These are phyloP conservation scores for Dicerorhinus sumatrensis DNA, from an alignment of 2,113 vertebrate genomes.

Conservation along the genomic window DNA sequence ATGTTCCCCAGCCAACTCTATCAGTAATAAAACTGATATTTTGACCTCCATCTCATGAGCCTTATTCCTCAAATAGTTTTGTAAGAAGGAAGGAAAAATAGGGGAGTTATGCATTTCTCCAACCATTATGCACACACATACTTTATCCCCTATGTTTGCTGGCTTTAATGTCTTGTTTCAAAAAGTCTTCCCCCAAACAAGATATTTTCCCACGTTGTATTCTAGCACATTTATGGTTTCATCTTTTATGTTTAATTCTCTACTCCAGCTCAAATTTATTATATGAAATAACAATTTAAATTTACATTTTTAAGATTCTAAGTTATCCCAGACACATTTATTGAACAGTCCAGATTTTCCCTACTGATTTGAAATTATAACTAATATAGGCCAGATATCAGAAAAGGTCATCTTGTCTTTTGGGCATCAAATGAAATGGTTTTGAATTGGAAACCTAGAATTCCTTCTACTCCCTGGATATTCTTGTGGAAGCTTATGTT, in stretches of 20 bases:
- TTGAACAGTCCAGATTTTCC: not conserved
- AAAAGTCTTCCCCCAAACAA: not conserved
- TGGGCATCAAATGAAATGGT: not conserved
- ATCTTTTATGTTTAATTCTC: not conserved
- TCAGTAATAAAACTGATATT: not conserved
- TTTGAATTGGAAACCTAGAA: not conserved
- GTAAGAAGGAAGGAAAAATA: not conserved
- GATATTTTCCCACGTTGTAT: not conserved
- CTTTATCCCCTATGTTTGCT: not conserved
- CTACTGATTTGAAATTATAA: not conserved
- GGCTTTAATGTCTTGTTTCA: not conserved
- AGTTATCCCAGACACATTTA: not conserved
- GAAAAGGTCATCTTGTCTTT: not conserved
- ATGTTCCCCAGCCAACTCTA: not conserved
- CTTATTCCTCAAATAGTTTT: not conserved
- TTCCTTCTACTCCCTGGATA: not conserved
- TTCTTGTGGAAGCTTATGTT: not conserved
- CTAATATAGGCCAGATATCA: not conserved
- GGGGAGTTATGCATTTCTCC: not conserved
- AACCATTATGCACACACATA: not conserved
- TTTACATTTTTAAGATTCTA: not conserved
- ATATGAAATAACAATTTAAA: not conserved
- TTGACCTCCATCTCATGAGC: not conserved
- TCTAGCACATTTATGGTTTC: not conserved
- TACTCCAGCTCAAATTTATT: not conserved